Base-by-base conservation (phyloP, 2,888 invertebrate species). In the Diogma glabrata region DNA sequence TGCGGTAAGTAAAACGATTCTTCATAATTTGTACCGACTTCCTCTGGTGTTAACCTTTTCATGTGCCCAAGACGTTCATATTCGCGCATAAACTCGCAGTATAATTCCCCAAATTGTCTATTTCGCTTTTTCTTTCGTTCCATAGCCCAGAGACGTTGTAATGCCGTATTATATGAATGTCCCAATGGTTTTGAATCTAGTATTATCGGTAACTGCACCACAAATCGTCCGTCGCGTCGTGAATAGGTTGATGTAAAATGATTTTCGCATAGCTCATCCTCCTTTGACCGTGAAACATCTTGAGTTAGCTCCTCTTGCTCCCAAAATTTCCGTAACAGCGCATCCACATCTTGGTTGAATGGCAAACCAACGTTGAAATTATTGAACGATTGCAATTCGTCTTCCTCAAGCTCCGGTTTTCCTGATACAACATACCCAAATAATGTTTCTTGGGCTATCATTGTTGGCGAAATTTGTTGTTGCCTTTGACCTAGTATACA, bases 1-100 rank as follows among this genome's bases (percentile, higher is more conserved):
- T 49, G 51, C 3, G 49, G 26, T 23, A 51, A 22, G 17, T 40
- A 40, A 17, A 16, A 40, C 10, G 9, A 4, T 16, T 40, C 17
- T 16, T 9, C 16, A 12, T n/a, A 14, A 33, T 33, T n/a, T 2
- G 52, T 55, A 17, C 54, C 46, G n/a, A 48, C 38, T 7, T 48
- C 16, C 4, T 30, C 17, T 3, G 49, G 20, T 17, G 43, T 3
- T n/a, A 53, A 30, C 20, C 10, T 8, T 20, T 40, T 12, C 59
- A 60, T 60, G 49, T 61, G 59, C 4, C 54, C 54, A n/a, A n/a
- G n/a, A n/a, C n/a, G n/a, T n/a, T n/a, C n/a, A 48, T 59, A 60
- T 53, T 60, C 56, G 9, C 30, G 45, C 52, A 57, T 55, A 26
- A 57, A 57, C 22, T 50, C 36, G 5, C 14, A 26, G 23, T 56